Base-by-base conservation (phyloP, 2,113 vertebrate species). In the Recurvirostra avosetta region DNA sequence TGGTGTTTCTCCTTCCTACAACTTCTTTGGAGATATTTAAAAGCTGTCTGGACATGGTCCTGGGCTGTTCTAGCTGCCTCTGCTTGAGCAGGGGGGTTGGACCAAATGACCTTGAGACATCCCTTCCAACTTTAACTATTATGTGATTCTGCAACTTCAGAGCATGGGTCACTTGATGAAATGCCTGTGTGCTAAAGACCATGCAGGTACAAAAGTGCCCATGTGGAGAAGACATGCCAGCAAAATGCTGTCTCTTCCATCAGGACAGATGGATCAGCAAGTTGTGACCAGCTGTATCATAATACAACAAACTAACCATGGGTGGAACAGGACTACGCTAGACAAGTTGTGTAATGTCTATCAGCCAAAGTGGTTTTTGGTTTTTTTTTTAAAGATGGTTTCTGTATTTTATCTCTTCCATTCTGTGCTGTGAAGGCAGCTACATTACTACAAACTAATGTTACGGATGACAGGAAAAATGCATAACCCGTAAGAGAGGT, bases 141-240 rank as follows among this genome's bases (percentile, higher is more conserved):
- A 0, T 36, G 41, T 34, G 30, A 75, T 70, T 83, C 41, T 86
- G 11, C 68, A 83, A 32, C 11, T 78, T 49, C 16, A 45, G 38
- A 19, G 6, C 4, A 41, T 25, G 15, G 12, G 6, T 45, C 16
- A 8, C 19, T 58, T 0, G 0, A 50, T 11, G 9, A 16, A 50
- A 59, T 40, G 53, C 5, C 5, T 40, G 6, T 14, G 8, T 45
- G 21, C 30, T 34, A 85, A 80, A 67, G 34, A 34, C 32, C 4
- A 9, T 14, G 22, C 1, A 75, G 38, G 30, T 34, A 11, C 8
- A 25, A 45, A 62, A 71, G 3, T 62, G 11, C 8, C 9, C 17
- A n/a, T 6, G 7, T 15, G 13, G 17, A 84, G 55, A 67, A 45
- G 8, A 32, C 16, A 38, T 15, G 11, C 15, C 16, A 73, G 18